phyloP scores from a whole-genome alignment of 1,140 invertebrate species.

The Colletes gigas region DNA sequence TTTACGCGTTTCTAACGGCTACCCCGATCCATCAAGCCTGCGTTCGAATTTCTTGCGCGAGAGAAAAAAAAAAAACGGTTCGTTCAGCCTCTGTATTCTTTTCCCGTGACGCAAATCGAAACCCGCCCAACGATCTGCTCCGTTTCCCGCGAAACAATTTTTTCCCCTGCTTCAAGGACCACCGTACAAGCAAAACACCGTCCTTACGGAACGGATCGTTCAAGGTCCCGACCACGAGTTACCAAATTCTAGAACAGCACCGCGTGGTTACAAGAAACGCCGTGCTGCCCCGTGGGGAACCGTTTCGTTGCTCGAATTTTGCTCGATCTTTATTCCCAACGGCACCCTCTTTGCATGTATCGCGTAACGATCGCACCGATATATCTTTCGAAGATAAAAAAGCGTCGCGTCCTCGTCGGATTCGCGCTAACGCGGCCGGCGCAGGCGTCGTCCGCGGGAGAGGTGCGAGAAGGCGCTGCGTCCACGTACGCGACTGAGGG shows the following conservation, averaged over 20 bases:
- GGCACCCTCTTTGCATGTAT: background rate
- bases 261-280: too few relatives aligned
- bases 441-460: conserved; percentile 52
- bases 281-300: too few relatives aligned
- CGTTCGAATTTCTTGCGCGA: too few relatives aligned
- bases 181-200: background rate
- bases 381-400: conserved; percentile 37
- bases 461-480: conserved; percentile 60
- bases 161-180: background rate
- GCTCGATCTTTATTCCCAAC: background rate
- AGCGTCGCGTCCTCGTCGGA: conserved; percentile 41
- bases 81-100: background rate
- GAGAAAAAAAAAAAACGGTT: background rate
- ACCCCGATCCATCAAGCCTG: background rate
- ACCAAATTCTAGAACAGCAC: background rate
- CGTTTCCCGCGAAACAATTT: background rate
- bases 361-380: conserved; percentile 35
- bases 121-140: background rate
- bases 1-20: conserved; percentile 1
- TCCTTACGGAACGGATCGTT: too few relatives aligned
- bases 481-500: conserved; percentile 46
- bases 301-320: background rate
- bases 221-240: background rate
- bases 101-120: background rate
- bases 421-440: conserved; percentile 45